phyloP scores from a whole-genome alignment of 2,797 vertebrate genomes.

The Urocyon cinereoargenteus region DNA sequence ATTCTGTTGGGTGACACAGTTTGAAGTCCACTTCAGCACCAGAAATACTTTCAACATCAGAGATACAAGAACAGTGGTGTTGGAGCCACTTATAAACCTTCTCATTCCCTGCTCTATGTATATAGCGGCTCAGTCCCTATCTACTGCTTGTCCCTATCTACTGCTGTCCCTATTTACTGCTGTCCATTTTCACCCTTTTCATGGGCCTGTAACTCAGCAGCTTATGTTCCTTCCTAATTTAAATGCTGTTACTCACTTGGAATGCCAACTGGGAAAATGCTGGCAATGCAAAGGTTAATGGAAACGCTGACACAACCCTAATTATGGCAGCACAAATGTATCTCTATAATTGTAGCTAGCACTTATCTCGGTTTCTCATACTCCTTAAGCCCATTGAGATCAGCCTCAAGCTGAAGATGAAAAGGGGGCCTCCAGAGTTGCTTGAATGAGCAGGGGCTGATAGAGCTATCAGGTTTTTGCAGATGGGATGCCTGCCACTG shows the following conservation, averaged over 20 bases:
- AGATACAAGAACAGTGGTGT: constrained; percentile 1
- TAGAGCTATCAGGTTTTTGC: constrained; percentile 83
- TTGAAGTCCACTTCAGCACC: neutral
- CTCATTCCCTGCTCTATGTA: neutral
- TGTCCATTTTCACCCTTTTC: neutral
- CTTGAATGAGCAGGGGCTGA: constrained; percentile 77
- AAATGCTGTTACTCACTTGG: constrained; percentile 76
- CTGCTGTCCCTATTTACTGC: neutral
- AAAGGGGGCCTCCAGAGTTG: constrained; percentile 83
- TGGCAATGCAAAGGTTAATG: constrained; percentile 88
- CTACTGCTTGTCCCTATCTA: neutral
- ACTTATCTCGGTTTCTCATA: constrained; percentile 86
- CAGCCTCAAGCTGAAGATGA: constrained; percentile 73
- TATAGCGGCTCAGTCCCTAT: constrained; percentile 19
- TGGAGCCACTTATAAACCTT: constrained; percentile 29
- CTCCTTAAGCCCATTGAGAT: constrained; percentile 80
- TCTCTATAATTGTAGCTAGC: constrained; percentile 86
- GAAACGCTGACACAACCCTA: constrained; percentile 85
- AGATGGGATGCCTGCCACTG: constrained; percentile 81
- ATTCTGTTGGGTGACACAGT: constrained; percentile 32
- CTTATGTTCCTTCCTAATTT: constrained; percentile 54
- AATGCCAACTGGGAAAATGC: constrained; percentile 82
- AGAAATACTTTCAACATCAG: constrained; percentile 40
- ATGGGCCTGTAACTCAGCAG: constrained; percentile 47
- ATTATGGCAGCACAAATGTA: constrained; percentile 85